Percentiles rank a stretch among this genome's conserved stretches.
phyloP scores from a whole-genome alignment of 2,113 vertebrate genomes.

The Coturnix japonica region DNA sequence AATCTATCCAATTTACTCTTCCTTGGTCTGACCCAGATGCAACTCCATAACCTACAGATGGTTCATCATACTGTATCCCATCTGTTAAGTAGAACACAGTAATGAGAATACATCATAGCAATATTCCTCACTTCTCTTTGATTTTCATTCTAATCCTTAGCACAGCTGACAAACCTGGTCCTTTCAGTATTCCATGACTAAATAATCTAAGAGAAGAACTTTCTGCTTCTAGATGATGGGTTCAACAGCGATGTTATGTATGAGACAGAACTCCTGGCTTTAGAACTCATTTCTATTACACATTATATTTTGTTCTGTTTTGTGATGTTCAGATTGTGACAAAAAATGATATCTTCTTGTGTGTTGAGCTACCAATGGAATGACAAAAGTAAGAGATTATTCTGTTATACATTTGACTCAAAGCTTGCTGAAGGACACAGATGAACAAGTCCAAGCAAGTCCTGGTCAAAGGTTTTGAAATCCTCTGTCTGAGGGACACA shows the following conservation, averaged over 20 bases:
- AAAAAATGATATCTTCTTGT: neutral
- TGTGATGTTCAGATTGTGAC: neutral
- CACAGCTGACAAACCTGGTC: constrained; percentile 42
- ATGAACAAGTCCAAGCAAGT: no score
- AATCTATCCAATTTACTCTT: constrained; percentile 38
- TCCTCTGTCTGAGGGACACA: no score
- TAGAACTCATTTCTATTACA: neutral
- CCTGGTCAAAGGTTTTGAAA: no score
- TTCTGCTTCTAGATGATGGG: neutral
- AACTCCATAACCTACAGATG: constrained; percentile 64
- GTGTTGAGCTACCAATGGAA: neutral
- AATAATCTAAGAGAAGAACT: constrained; percentile 3
- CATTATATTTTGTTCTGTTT: neutral
- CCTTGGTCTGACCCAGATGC: constrained; percentile 59
- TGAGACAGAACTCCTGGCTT: neutral
- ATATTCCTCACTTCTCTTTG: constrained; percentile 46
- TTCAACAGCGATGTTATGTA: neutral
- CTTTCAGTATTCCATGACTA: constrained; percentile 18
- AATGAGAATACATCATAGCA: constrained; percentile 63
- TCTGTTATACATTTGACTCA: no score
- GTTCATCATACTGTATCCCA: constrained; percentile 60
- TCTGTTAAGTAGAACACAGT: constrained; percentile 62
- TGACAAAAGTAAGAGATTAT: neutral
- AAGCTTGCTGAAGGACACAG: no score
- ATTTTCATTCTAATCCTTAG: constrained; percentile 44